These are phyloP conservation scores for Brachirus orientalis DNA, from an alignment of 2,113 vertebrate species.

Conservation along the genomic window DNA sequence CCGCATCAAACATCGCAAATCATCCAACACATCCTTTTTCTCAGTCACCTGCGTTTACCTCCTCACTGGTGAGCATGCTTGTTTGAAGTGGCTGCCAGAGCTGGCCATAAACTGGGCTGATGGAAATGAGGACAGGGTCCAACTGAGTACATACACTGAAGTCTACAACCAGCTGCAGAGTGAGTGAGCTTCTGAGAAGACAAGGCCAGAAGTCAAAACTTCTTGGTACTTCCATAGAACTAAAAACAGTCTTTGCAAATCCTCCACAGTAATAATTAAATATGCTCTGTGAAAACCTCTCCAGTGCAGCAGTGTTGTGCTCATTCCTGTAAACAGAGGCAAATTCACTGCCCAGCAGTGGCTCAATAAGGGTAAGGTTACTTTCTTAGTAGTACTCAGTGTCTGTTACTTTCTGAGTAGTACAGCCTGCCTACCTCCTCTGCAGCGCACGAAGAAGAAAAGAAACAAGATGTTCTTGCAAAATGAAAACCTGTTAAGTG, in stretches of 20 bases:
- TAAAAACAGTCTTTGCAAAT: background rate
- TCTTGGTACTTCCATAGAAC: conserved; percentile 14
- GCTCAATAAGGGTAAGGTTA: conserved; percentile 53
- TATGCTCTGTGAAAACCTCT: conserved; percentile 1
- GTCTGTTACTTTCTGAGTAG: conserved; percentile 58
- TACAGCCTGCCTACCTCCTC: conserved; percentile 13
- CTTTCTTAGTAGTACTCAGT: conserved; percentile 57
- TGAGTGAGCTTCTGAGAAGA: conserved; percentile 28
- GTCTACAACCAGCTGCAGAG: conserved; percentile 46
- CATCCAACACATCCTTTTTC: background rate
- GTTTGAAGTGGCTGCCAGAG: conserved; percentile 58
- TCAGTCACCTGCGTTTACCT: conserved; percentile 27
- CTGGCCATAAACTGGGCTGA: conserved; percentile 33
- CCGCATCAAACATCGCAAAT: conserved; percentile 20
- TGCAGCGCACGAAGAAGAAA: conserved; percentile 1
- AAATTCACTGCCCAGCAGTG: conserved; percentile 21
- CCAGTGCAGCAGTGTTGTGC: conserved; percentile 15
- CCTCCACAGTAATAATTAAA: background rate
- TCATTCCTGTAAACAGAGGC: conserved; percentile 57
- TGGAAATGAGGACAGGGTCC: conserved; percentile 38
- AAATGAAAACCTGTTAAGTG: conserved; percentile 9
- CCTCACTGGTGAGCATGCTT: conserved; percentile 9
- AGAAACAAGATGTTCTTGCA: conserved; percentile 22
- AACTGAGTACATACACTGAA: conserved; percentile 54
- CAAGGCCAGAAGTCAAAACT: conserved; percentile 24